Evolutionary conservation across 2,113 vertebrate genomes (phyloP).

Genomic region (Terrapene triunguis): DNA sequence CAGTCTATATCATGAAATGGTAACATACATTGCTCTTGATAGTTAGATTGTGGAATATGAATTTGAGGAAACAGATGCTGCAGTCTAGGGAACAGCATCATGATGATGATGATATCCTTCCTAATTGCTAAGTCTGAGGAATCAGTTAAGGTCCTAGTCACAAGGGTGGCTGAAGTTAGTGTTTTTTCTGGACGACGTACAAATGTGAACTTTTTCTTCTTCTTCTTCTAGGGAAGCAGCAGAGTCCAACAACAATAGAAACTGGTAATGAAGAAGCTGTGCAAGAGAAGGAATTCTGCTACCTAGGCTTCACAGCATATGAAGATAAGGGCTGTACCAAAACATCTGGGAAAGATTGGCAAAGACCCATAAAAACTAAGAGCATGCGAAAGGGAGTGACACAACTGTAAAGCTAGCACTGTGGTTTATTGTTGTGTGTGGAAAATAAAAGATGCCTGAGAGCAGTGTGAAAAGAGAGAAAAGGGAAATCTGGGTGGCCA

Average conservation of each 20-base stretch:
- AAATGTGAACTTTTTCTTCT: neutral
- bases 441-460: neutral
- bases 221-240: neutral
- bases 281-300: neutral
- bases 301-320: neutral
- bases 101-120: conserved; percentile 27
- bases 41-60: neutral
- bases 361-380: neutral
- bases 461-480: neutral
- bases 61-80: conserved; percentile 35
- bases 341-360: neutral
- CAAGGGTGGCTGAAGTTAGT: neutral
- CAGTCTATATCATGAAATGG: neutral
- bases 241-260: neutral
- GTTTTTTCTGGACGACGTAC: neutral
- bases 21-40: neutral
- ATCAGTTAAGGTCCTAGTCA: neutral
- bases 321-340: neutral
- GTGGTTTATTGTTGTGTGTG: neutral
- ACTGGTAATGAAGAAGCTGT: neutral
- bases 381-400: neutral
- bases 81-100: neutral
- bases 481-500: neutral
- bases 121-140: conserved; percentile 5
- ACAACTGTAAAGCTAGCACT: neutral